Percentiles rank a stretch among this genome's conserved stretches.
phyloP scores from a whole-genome alignment of 2,797 vertebrate genomes.

The Loriculus beryllinus region DNA sequence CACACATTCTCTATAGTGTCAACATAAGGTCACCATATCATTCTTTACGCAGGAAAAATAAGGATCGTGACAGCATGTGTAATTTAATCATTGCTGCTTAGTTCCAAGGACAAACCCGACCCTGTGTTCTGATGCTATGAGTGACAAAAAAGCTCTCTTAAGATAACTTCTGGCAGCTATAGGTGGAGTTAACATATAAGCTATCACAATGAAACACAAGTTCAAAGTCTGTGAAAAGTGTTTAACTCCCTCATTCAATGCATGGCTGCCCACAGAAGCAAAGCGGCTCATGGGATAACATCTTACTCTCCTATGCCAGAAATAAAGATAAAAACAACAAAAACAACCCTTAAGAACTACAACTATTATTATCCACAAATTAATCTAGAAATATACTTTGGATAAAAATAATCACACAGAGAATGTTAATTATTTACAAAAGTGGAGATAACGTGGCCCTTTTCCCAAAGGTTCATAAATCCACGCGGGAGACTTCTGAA shows the following conservation, averaged over 20 bases:
- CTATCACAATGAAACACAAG: not conserved
- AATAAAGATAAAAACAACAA: not conserved
- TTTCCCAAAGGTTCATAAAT: not conserved
- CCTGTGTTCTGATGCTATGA: rapidly evolving
- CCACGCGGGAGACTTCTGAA: not conserved
- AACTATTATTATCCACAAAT: not conserved
- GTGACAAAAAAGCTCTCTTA: not conserved
- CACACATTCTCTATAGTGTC: not conserved
- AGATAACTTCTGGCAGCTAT: not conserved
- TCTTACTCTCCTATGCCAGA: not conserved
- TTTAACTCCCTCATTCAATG: not conserved
- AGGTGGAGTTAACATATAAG: not conserved
- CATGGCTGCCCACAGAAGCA: not conserved
- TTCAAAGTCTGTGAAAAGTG: not conserved
- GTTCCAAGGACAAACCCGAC: not conserved
- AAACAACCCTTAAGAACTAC: not conserved
- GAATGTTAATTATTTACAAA: not conserved
- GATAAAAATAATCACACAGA: not conserved
- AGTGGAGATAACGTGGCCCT: not conserved
- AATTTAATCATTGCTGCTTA: not conserved
- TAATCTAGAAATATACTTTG: not conserved
- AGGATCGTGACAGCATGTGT: not conserved
- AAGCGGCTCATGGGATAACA: not conserved
- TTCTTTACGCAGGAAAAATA: not conserved
- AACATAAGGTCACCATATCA: not conserved